Evolutionary conservation across 2,888 invertebrate genomes (phyloP), one percentile per base, ranked within the genome.

Genomic region (Acleris sparsana): DNA sequence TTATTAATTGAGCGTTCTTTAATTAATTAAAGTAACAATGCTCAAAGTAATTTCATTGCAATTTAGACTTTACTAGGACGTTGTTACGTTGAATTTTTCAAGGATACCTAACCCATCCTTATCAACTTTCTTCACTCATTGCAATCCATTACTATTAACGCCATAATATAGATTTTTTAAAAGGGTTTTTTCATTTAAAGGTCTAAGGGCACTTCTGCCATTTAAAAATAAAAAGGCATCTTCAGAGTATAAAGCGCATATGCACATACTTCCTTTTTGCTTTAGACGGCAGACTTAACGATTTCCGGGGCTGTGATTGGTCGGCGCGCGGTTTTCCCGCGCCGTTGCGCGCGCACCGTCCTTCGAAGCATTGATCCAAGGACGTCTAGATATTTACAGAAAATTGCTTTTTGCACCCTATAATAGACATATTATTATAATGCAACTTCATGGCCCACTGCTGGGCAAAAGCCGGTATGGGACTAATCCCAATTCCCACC

Each of bases 321-420:
- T 56, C 18, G 64, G 62, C 49, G 60, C 13, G 48, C 51, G 63
- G 73, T 73, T 11, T 75, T 46, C 75, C 72, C 65, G 63, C 59
- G 63, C 20, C 61, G 71, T 13, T 87, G 90, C 89, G 89, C 89
- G 87, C 89, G 88, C 83, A 73, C 48, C 84, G 89, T 88, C 89
- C 89, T 90, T 88, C 82, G 73, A 29, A 46, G 68, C 69, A 90
- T 90, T 87, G 90, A 90, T 88, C 89, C 87, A 89, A 89, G 89
- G 89, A 88, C 90, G 79, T 70, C 56, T 69, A 62, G 46, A 62
- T 57, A 64, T 62, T 65, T 53, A 61, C 49, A 58, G 64, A 62
- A 48, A 49, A 62, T 46, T 53, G 20, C 20, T 43, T 43, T 55
- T 43, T 43, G 13, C 16, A 43, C 16, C 6, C 16, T 7, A 43